phyloP scores from a whole-genome alignment of 2,888 invertebrate genomes.

The Tetranychus truncatus region DNA sequence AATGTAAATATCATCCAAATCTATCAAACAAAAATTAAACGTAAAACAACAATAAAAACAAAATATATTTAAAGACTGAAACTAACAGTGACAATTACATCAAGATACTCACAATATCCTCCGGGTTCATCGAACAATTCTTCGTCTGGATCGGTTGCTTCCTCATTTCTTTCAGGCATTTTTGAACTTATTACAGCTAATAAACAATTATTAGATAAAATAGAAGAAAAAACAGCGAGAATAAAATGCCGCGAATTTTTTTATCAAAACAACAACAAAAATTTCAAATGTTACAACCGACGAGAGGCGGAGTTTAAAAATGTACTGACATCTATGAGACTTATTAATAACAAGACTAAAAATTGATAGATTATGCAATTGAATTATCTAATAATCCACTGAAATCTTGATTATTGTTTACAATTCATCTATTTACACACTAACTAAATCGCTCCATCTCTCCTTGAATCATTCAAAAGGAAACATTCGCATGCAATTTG shows the following conservation, averaged over 20 bases:
- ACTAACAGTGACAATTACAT: background rate
- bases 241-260: background rate
- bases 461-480: no score
- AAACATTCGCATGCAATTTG: no score
- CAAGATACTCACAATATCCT: background rate
- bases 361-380: no score
- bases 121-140: background rate
- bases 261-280: background rate
- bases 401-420: no score
- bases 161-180: background rate
- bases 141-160: background rate
- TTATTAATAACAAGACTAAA: background rate
- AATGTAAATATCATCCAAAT: conserved; percentile 50
- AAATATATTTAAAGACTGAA: background rate
- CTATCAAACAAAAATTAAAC: background rate
- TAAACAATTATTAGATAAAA: background rate
- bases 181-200: background rate
- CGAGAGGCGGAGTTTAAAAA: background rate
- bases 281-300: background rate
- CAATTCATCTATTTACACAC: no score
- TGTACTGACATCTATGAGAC: background rate
- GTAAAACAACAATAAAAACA: background rate
- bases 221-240: background rate
- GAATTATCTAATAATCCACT: no score
- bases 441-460: no score